Evolutionary conservation across 2,797 vertebrate genomes (phyloP).

Genomic region (Epinephelus malabaricus): DNA sequence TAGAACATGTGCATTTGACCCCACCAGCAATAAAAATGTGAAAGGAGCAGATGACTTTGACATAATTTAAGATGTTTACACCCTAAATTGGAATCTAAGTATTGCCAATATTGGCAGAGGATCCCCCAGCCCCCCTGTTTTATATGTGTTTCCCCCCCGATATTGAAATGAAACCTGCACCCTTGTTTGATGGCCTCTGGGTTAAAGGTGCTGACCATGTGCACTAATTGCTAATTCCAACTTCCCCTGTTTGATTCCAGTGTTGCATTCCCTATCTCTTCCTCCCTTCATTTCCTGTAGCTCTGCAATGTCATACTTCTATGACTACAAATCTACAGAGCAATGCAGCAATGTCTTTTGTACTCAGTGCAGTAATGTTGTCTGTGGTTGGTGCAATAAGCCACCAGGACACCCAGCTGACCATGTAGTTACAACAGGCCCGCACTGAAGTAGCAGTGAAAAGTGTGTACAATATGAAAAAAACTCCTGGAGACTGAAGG

Average conservation of each 20-base stretch:
- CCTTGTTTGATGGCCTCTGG: background rate
- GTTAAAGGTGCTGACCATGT: background rate
- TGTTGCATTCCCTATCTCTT: conserved; percentile 5
- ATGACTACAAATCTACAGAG: background rate
- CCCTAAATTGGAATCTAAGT: no score
- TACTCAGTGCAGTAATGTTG: background rate
- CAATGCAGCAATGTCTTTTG: background rate
- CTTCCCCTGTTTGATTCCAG: background rate
- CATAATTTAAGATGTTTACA: no score
- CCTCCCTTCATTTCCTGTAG: conserved; percentile 11
- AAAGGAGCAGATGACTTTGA: no score
- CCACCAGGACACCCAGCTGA: background rate
- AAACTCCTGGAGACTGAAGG: background rate
- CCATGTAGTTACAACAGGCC: background rate
- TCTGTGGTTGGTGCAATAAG: background rate
- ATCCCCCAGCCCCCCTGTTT: no score
- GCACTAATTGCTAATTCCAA: background rate
- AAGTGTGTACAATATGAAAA: background rate
- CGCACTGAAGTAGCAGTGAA: no score
- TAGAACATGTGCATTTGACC: no score
- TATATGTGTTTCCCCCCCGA: no score
- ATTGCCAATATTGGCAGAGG: no score
- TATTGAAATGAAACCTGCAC: no score
- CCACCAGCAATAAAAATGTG: no score
- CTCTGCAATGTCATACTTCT: background rate